These are phyloP conservation scores for Scaptomyza montana DNA, from an alignment of 1,140 invertebrate species.

Conservation along the genomic window DNA sequence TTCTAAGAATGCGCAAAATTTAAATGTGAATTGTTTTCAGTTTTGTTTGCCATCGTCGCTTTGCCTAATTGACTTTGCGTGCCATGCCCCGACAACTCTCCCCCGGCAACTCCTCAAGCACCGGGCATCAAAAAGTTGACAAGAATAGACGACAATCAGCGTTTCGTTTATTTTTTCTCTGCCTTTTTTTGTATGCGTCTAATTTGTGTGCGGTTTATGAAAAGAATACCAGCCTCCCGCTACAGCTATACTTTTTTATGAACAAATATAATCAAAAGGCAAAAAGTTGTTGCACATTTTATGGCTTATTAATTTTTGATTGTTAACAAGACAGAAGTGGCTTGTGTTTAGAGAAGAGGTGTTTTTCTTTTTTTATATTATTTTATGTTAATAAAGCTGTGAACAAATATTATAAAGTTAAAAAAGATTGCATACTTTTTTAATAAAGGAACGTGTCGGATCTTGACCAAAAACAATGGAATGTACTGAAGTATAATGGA, in stretches of 20 bases:
- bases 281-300: constrained; percentile 56
- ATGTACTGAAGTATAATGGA: too few relatives aligned
- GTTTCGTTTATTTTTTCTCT: constrained; percentile 48
- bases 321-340: constrained; percentile 34
- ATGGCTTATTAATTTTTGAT: constrained; percentile 68
- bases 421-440: too few relatives aligned
- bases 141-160: constrained; percentile 79
- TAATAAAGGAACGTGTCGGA: not conserved
- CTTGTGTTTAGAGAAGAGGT: not conserved
- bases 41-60: constrained; percentile 68
- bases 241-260: constrained; percentile 9
- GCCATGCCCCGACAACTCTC: constrained; percentile 15
- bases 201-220: constrained; percentile 76
- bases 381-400: not conserved
- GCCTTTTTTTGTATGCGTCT: constrained; percentile 62
- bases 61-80: constrained; percentile 80
- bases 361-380: not conserved
- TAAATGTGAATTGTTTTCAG: constrained; percentile 81
- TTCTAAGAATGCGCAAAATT: constrained; percentile 77
- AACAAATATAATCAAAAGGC: constrained; percentile 32
- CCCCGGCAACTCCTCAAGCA: not conserved
- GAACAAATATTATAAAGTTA: too few relatives aligned
- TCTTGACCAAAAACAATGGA: too few relatives aligned
- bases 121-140: constrained; percentile 48
- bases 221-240: constrained; percentile 32